These are phyloP conservation scores for Albula glossodonta DNA, from an alignment of 2,113 vertebrate species.

Conservation along the genomic window DNA sequence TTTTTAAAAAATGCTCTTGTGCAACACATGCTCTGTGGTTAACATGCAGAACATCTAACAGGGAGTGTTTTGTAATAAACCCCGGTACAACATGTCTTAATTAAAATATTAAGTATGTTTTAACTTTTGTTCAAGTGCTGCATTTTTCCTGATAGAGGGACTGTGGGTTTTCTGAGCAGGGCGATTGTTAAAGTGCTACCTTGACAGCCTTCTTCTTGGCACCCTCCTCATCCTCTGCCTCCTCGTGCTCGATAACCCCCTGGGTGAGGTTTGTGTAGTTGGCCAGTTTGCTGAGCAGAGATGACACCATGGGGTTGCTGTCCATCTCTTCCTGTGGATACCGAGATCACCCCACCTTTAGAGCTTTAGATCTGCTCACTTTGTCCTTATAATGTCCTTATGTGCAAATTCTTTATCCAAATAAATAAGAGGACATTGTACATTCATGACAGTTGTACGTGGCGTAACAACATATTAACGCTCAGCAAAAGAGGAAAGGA, in stretches of 20 bases:
- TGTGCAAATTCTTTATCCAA: too few species aligned
- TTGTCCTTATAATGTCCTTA: too few species aligned
- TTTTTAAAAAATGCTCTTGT: neutral
- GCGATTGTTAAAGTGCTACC: constrained; percentile 45
- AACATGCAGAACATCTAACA: neutral
- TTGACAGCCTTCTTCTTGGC: constrained; percentile 63
- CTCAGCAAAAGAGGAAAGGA: too few species aligned
- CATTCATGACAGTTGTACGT: too few species aligned
- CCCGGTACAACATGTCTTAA: too few species aligned
- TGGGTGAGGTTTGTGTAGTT: constrained; percentile 96
- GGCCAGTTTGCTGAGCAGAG: constrained; percentile 92
- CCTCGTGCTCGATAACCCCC: constrained; percentile 91
- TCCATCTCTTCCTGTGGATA: constrained; percentile 90
- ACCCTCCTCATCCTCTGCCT: constrained; percentile 79
- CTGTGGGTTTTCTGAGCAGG: neutral
- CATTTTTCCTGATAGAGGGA: neutral
- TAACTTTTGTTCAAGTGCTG: neutral
- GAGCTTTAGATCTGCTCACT: too few species aligned
- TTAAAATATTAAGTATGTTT: neutral
- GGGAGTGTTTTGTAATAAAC: too few species aligned
- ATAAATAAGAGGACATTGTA: too few species aligned
- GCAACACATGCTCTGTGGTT: neutral
- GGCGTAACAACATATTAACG: too few species aligned
- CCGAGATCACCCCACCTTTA: constrained; percentile 22
- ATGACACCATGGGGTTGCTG: constrained; percentile 93